phyloP scores from a whole-genome alignment of 2,888 invertebrate genomes.

The Nomada ferruginata region DNA sequence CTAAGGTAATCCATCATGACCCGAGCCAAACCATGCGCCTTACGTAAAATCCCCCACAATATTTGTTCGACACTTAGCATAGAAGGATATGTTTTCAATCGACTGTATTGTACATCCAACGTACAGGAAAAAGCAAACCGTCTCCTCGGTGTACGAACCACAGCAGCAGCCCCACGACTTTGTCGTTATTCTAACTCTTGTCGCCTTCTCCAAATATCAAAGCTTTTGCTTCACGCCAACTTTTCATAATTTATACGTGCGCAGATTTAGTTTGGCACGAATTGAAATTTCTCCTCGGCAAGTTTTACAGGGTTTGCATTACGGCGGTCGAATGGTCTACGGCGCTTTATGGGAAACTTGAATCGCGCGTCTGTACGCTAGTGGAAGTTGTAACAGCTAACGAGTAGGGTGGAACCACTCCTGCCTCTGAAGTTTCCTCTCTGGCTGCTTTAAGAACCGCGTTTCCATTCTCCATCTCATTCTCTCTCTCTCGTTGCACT shows the following conservation, averaged over 20 bases:
- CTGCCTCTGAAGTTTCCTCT: slow-evolving; percentile 31
- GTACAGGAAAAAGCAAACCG: neutral
- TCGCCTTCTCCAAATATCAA: neutral
- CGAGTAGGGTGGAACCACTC: slow-evolving; percentile 40
- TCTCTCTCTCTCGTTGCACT: slow-evolving; percentile 15
- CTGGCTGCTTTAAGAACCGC: slow-evolving; percentile 37
- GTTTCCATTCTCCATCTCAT: slow-evolving; percentile 8
- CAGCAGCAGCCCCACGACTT: too few relatives aligned
- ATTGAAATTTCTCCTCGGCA: slow-evolving; percentile 16
- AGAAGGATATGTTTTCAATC: too few relatives aligned
- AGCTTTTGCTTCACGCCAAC: neutral
- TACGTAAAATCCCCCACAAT: too few relatives aligned
- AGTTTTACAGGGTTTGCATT: slow-evolving; percentile 35
- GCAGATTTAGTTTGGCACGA: neutral
- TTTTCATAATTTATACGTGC: neutral
- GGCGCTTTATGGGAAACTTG: slow-evolving; percentile 30
- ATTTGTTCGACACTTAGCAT: too few relatives aligned
- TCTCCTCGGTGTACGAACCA: neutral
- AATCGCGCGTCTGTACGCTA: slow-evolving; percentile 23
- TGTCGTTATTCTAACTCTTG: too few relatives aligned
- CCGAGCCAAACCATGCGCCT: too few relatives aligned
- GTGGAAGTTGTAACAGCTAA: slow-evolving; percentile 52
- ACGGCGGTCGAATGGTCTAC: slow-evolving; percentile 24
- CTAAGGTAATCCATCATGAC: too few relatives aligned
- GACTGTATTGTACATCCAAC: too few relatives aligned